A percentile compares a stretch with the other conserved stretches of the same genome.
Conservation (phyloP, 2,888 invertebrate genomes). For the Synergus itoensis region DNA sequence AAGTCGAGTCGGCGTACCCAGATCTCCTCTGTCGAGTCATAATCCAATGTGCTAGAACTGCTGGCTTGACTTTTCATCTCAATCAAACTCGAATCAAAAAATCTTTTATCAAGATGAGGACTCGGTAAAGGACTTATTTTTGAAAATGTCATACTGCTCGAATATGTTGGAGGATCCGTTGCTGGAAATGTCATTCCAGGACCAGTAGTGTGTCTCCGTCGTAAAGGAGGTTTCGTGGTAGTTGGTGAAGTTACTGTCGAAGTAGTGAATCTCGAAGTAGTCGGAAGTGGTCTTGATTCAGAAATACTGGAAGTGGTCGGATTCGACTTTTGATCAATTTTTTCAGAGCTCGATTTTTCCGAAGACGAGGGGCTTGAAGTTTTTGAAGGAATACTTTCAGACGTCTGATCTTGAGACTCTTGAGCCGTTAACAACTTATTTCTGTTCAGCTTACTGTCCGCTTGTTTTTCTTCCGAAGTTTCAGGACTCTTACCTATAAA, state of each 20-base stretch:
- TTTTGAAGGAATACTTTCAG: conserved; percentile 66
- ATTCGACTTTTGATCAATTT: conserved; percentile 70
- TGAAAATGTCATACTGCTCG: conserved; percentile 75
- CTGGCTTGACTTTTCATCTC: conserved; percentile 89
- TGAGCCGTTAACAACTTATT: conserved; percentile 55
- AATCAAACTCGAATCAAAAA: conserved; percentile 90
- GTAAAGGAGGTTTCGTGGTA: conserved; percentile 69
- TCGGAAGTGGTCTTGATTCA: conserved; percentile 59
- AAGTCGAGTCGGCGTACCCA: conserved; percentile 84
- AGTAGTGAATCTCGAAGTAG: conserved; percentile 70
- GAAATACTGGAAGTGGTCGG: conserved; percentile 63
- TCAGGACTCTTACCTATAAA: conserved; percentile 68
- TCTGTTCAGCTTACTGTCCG: conserved; percentile 45
- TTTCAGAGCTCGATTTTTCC: conserved; percentile 74
- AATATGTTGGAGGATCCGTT: conserved; percentile 74
- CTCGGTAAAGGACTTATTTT: conserved; percentile 79
- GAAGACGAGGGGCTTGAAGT: conserved; percentile 71
- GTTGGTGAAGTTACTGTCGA: conserved; percentile 73
- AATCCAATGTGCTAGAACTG: conserved; percentile 81
- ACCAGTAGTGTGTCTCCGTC: conserved; percentile 73
- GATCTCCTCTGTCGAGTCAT: conserved; percentile 83
- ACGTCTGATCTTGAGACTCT: conserved; percentile 60
- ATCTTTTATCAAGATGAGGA: conserved; percentile 88
- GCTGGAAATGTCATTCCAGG: conserved; percentile 76
- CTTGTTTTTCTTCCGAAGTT: conserved; percentile 35